Base-by-base conservation (phyloP, 2,797 vertebrate genomes). In the Ctenochaetus hawaiiensis region DNA sequence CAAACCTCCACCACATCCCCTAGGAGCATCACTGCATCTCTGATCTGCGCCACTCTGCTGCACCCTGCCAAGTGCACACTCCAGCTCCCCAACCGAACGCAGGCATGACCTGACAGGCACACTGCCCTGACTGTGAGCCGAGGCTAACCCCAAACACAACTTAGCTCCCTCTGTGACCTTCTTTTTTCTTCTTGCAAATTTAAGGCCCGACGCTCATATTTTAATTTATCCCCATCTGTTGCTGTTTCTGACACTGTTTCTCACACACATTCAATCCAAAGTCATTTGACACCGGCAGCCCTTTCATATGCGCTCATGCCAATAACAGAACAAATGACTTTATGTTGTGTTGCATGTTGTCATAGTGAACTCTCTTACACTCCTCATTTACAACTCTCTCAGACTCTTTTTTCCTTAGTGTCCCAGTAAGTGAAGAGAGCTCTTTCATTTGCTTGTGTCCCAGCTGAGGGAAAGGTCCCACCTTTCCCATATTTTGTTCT, bases 1-100 rank as follows among this genome's bases (percentile, higher is more conserved):
- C 90, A 91, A 90, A 89, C 88, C 85, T 85, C 83, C 75, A 87
- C 82, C 80, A 76, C 85, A 82, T 90, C 88, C 88, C 87, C 30
- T 10, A 70, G 87, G 90, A 92, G 88, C 88, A 89, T 90, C 88
- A 52, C 73, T 83, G 86, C 88, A 87, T 90, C 87, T 90, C 89
- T 90, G 81, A 89, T 88, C 83, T 88, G 77, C 48, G 20, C 84
- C 76, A 77, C 72, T 87, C 76, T 56, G 51, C 72, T 64, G 75
- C 37, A 2, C 58, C 34, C 54, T 87, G 91, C 92, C 91, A 92
- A 92, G 81, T 77, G 78, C 86, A 89, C 81, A 78, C 76, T 87
- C 84, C 84, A 82, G 74, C 85, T 87, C 86, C 84, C 88, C 85
- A 77, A 77, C 84, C 80, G 71, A 81, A 85, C 69, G 72, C 87